phyloP scores from a whole-genome alignment of 2,888 invertebrate species.

The Leptura quadrifasciata region DNA sequence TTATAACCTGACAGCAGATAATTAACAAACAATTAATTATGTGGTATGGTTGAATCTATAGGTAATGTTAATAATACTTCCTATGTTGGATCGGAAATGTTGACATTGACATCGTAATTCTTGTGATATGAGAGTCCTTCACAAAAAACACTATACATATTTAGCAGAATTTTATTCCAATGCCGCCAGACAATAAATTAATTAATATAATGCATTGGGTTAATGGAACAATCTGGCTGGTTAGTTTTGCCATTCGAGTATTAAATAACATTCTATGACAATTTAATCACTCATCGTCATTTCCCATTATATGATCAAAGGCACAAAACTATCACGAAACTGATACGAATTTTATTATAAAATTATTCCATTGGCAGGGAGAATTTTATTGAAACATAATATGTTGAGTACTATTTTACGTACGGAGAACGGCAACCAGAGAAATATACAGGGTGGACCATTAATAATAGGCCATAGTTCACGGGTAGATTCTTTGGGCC shows the following conservation, averaged over 20 bases:
- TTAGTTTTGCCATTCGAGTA: neutral
- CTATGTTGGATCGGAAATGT: neutral
- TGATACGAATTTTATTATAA: neutral
- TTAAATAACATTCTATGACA: neutral
- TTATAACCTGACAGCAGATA: constrained; percentile 11
- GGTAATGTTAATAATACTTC: neutral
- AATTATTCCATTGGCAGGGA: no score
- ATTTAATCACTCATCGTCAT: neutral
- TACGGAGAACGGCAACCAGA: no score
- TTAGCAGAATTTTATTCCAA: neutral
- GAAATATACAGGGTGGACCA: no score
- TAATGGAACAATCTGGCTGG: neutral
- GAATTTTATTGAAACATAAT: no score
- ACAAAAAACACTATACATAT: constrained; percentile 3
- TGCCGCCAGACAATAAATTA: neutral
- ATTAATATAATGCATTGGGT: neutral
- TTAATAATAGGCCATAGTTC: no score
- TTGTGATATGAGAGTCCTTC: constrained; percentile 2
- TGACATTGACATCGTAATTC: constrained; percentile 7
- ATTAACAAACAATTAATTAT: constrained; percentile 25
- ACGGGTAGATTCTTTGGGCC: no score
- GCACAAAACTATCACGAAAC: neutral
- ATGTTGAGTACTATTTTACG: no score
- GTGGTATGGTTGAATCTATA: neutral
- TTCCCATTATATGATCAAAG: neutral